Conservation (phyloP, 2,888 invertebrate genomes). For the Malthinus flaveolus region DNA sequence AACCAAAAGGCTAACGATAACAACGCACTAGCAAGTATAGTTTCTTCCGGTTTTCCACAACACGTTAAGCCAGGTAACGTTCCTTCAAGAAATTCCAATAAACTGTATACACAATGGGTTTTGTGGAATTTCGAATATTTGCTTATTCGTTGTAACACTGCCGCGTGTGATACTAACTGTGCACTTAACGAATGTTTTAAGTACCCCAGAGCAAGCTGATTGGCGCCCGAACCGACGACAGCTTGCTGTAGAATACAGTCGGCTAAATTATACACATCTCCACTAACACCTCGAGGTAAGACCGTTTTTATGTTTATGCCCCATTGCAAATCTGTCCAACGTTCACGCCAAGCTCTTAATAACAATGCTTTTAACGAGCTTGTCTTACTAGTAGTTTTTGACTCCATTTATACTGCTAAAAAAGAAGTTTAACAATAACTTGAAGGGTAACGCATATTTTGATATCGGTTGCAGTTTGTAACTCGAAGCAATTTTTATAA, state of each 20-base stretch:
- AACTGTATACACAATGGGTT: constrained; percentile 83
- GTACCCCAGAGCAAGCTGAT: constrained; percentile 88
- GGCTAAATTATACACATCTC: constrained; percentile 90
- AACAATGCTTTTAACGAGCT: constrained; percentile 79
- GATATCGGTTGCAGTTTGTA: not conserved
- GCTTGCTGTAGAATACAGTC: constrained; percentile 94
- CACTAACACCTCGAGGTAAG: constrained; percentile 84
- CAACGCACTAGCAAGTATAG: constrained; percentile 80
- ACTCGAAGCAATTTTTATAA: no score
- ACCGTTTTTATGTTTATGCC: constrained; percentile 94
- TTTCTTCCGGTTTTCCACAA: constrained; percentile 85
- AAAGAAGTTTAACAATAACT: not conserved
- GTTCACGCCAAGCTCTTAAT: constrained; percentile 89
- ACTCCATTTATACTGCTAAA: constrained; percentile 62
- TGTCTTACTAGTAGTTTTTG: constrained; percentile 82
- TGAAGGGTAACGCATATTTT: not conserved
- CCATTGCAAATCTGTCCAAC: constrained; percentile 96
- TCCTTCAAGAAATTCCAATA: constrained; percentile 83
- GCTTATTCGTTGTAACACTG: constrained; percentile 84
- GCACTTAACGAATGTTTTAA: constrained; percentile 89
- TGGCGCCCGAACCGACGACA: constrained; percentile 90
- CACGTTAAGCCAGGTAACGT: constrained; percentile 65
- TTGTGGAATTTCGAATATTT: constrained; percentile 83
- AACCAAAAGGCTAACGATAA: constrained; percentile 82
- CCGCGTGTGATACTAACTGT: constrained; percentile 88